Percentiles rank a stretch among this genome's conserved stretches.
Evolutionary conservation across 2,888 invertebrate species (phyloP).

Genomic region (Dasypolia templi): DNA sequence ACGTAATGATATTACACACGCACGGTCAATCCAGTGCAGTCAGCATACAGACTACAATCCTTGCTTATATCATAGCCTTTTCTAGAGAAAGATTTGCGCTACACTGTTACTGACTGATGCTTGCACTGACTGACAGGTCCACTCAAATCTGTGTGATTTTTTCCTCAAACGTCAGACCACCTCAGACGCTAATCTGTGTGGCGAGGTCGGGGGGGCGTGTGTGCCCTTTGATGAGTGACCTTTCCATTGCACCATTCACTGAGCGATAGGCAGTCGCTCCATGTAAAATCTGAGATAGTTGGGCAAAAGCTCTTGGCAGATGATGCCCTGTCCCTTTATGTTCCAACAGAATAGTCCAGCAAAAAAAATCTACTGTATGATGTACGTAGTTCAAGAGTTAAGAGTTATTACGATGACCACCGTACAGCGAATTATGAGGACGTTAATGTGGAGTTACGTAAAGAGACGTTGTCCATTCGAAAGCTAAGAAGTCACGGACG

Average conservation of each 20-base stretch:
- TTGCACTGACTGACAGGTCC: too few relatives aligned
- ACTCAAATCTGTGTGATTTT: too few relatives aligned
- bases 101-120: too few relatives aligned
- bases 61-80: not conserved
- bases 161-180: too few relatives aligned
- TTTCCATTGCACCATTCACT: too few relatives aligned
- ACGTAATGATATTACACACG: not conserved
- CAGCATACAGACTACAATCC: not conserved
- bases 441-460: slow-evolving; percentile 75
- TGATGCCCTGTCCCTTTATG: not conserved
- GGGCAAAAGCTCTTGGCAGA: too few relatives aligned
- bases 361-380: slow-evolving; percentile 35
- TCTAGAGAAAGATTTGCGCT: too few relatives aligned
- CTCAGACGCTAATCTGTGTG: too few relatives aligned
- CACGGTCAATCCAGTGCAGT: not conserved
- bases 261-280: too few relatives aligned
- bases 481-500: slow-evolving; percentile 84
- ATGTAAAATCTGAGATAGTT: too few relatives aligned
- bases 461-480: slow-evolving; percentile 86
- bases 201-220: too few relatives aligned
- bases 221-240: too few relatives aligned
- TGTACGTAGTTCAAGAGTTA: slow-evolving; percentile 31
- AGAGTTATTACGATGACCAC: slow-evolving; percentile 61
- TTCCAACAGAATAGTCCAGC: not conserved
- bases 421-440: slow-evolving; percentile 59